A percentile compares a stretch with the other conserved stretches of the same genome.
phyloP scores from a whole-genome alignment of 2,113 vertebrate species.

The Rhineura floridana region DNA sequence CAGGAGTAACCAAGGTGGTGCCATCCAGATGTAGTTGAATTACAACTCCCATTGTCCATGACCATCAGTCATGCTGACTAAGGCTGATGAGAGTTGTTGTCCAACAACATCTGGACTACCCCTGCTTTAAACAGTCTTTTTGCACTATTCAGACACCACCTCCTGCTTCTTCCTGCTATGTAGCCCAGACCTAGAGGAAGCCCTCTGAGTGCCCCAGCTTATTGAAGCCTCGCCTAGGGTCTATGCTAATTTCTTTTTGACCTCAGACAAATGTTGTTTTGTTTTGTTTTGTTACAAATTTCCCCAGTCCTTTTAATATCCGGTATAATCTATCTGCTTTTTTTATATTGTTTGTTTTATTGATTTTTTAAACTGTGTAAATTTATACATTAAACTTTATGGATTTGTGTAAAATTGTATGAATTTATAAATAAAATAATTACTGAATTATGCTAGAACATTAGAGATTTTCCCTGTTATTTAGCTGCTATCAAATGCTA shows the following conservation, averaged over 20 bases:
- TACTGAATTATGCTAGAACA: slow-evolving; percentile 44
- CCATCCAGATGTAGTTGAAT: too few relatives aligned
- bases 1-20: too few relatives aligned
- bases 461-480: slow-evolving; percentile 33
- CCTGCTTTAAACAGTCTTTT: background rate
- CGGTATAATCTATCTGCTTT: background rate
- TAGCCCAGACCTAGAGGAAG: too few relatives aligned
- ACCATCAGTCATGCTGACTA: too few relatives aligned
- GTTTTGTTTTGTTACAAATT: background rate
- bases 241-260: background rate
- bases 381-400: background rate
- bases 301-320: background rate
- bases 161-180: background rate
- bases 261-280: background rate
- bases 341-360: background rate
- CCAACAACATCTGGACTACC: too few relatives aligned
- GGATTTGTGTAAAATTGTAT: background rate
- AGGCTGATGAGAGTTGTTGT: too few relatives aligned
- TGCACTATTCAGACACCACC: background rate
- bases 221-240: background rate
- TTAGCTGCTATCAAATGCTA: slow-evolving; percentile 28
- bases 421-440: background rate
- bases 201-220: background rate
- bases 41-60: too few relatives aligned
- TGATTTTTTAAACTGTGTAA: background rate